Evolutionary conservation across 1,140 invertebrate genomes (phyloP).

Genomic region (Mylabris phalerata): DNA sequence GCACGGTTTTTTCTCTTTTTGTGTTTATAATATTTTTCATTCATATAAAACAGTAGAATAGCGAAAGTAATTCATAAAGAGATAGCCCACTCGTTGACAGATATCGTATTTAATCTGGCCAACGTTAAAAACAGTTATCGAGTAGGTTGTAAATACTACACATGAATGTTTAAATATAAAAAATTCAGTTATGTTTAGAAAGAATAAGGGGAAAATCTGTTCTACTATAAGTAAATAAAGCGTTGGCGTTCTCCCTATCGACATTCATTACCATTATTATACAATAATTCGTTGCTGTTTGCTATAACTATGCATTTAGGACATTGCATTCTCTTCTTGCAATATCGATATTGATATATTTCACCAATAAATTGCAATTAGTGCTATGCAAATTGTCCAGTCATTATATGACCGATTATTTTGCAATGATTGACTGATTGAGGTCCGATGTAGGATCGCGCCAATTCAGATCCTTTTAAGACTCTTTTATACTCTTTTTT

Average conservation of each 20-base stretch:
- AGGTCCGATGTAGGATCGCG: constrained; percentile 1
- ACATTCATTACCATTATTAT: constrained; percentile 14
- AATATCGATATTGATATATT: too few species aligned
- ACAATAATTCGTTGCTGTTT: background rate
- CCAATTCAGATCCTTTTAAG: too few species aligned
- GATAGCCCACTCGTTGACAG: constrained; percentile 6
- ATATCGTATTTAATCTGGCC: background rate
- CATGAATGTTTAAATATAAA: background rate
- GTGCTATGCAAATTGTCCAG: constrained; percentile 3
- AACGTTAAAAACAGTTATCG: constrained; percentile 6
- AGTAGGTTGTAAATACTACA: background rate
- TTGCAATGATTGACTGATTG: background rate
- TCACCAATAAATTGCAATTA: constrained; percentile 12
- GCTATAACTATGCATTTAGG: constrained; percentile 9
- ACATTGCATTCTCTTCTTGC: constrained; percentile 6
- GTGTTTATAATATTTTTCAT: constrained; percentile 1
- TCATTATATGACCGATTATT: background rate
- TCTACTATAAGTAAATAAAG: constrained; percentile 1
- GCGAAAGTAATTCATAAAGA: constrained; percentile 14
- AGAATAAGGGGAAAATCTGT: too few species aligned
- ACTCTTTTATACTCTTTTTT: too few species aligned
- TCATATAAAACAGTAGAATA: constrained; percentile 7
- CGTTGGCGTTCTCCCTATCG: constrained; percentile 10
- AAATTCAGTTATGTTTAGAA: too few species aligned
- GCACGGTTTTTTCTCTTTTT: too few species aligned